Evolutionary conservation across 2,113 vertebrate species (phyloP).

Genomic region (Crotalus tigris): DNA sequence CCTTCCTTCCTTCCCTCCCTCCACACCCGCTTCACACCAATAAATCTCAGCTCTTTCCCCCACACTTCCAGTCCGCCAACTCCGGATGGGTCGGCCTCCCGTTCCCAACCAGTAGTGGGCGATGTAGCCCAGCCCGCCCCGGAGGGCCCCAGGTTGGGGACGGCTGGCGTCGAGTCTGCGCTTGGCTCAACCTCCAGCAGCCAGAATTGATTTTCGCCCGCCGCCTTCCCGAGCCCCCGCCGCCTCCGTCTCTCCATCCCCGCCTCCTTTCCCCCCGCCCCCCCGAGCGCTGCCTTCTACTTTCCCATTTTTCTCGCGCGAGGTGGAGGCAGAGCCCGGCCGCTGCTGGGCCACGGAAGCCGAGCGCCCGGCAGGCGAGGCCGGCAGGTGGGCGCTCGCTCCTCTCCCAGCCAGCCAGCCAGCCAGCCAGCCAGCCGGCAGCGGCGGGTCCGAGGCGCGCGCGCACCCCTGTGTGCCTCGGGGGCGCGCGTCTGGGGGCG

Average conservation of each 20-base stretch:
- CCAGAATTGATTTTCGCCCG: neutral
- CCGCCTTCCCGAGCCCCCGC: neutral
- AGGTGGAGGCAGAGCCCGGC: neutral
- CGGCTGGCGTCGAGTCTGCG: neutral
- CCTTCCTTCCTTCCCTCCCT: too few species aligned
- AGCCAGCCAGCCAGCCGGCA: neutral
- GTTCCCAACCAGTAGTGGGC: neutral
- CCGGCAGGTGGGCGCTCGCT: neutral
- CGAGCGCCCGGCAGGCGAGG: neutral
- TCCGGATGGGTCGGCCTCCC: neutral
- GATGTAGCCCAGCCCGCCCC: neutral
- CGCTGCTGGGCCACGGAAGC: neutral
- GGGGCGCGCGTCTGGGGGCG: too few species aligned
- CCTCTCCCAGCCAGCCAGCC: neutral
- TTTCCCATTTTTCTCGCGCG: neutral
- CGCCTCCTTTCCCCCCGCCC: neutral
- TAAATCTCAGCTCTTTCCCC: too few species aligned
- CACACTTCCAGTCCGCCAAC: neutral
- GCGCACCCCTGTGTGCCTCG: neutral
- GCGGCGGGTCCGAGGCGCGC: neutral
- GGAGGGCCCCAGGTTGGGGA: neutral
- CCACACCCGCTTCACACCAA: too few species aligned
- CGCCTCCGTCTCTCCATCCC: neutral
- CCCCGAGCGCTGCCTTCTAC: neutral
- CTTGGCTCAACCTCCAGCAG: conserved; percentile 1